phyloP scores from a whole-genome alignment of 2,797 vertebrate species.

The Toxotes lorentzi region DNA sequence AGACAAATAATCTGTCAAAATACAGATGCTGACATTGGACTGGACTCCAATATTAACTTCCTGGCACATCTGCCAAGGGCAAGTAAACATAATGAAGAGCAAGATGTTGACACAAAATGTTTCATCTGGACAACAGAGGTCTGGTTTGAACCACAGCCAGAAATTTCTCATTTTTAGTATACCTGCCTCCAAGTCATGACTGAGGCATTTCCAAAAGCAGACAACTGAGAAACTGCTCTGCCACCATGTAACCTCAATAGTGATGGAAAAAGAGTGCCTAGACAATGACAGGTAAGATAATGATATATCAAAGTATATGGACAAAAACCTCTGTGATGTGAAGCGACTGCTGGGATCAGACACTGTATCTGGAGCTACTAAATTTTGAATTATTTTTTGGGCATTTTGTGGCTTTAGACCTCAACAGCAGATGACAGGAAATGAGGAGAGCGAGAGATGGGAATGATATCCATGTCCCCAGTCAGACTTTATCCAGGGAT shows the following conservation, averaged over 20 bases:
- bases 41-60: not conserved
- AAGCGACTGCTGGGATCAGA: not conserved
- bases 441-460: not conserved
- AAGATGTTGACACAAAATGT: slow-evolving; percentile 11
- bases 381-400: not conserved
- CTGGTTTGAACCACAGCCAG: slow-evolving; percentile 8
- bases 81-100: slow-evolving; percentile 30
- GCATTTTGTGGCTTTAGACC: not conserved
- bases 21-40: slow-evolving; percentile 12
- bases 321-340: not conserved
- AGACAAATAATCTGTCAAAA: slow-evolving; percentile 22
- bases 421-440: not conserved
- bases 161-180: slow-evolving; percentile 27
- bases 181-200: slow-evolving; percentile 14
- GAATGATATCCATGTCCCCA: not conserved
- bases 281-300: not conserved
- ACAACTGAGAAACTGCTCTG: slow-evolving; percentile 31
- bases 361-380: not conserved
- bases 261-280: not conserved
- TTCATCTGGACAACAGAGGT: slow-evolving; percentile 25
- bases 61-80: slow-evolving; percentile 24
- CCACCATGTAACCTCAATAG: slow-evolving; percentile 18
- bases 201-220: slow-evolving; percentile 17
- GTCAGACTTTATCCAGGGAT: not conserved
- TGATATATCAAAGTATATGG: not conserved